A percentile compares a stretch with the other conserved stretches of the same genome.
These are phyloP conservation scores for Campylomormyrus numenius DNA, from an alignment of 2,113 vertebrate species.

Conservation along the genomic window DNA sequence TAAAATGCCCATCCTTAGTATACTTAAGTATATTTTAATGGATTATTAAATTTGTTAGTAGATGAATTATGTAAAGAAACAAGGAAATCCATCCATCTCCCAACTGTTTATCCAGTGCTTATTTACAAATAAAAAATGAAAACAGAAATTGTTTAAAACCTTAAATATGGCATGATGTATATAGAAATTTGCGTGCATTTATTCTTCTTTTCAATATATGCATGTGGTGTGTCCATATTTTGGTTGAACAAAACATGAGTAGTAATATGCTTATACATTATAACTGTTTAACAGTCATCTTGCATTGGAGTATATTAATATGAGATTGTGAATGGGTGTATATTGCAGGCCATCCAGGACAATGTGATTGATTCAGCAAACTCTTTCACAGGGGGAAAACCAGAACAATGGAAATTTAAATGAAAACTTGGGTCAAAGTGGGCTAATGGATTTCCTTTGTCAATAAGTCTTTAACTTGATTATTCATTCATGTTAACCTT, in stretches of 20 bases:
- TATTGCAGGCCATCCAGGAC: neutral
- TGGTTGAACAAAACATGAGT: neutral
- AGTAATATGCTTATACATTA: neutral
- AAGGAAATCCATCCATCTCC: neutral
- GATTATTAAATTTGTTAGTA: neutral
- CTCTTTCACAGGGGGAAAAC: neutral
- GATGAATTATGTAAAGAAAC: neutral
- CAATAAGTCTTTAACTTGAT: constrained; percentile 1
- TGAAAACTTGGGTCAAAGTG: neutral
- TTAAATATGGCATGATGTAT: neutral
- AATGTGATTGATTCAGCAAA: neutral
- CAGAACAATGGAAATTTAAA: neutral
- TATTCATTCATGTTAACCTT: neutral
- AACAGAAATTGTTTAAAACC: neutral
- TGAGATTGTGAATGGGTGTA: neutral
- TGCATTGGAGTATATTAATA: neutral
- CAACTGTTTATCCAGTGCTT: neutral
- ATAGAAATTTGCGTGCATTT: neutral
- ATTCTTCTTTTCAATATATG: neutral
- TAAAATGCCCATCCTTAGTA: neutral
- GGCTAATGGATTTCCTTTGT: neutral
- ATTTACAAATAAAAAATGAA: neutral
- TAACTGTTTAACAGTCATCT: neutral
- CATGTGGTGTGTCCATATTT: neutral
- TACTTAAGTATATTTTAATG: neutral